Percentiles rank a stretch among this genome's conserved stretches.
Conservation (phyloP, 2,113 vertebrate species). For the Alaudala cheleensis region DNA sequence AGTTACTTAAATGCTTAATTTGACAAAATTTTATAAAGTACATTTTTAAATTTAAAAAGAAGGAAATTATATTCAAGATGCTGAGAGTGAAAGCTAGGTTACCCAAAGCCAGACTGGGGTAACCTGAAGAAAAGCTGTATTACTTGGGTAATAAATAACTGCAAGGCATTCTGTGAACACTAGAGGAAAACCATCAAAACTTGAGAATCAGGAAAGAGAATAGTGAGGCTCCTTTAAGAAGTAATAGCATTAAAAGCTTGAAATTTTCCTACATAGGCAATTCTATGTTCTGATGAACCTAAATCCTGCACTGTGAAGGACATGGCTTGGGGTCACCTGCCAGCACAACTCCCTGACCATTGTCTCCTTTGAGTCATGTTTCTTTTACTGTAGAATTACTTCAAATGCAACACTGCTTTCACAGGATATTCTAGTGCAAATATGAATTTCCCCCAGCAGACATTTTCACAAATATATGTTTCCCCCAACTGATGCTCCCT, state of each 20-base stretch:
- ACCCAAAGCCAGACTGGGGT: background rate
- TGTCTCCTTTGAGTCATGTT: background rate
- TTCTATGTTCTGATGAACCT: background rate
- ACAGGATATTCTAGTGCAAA: background rate
- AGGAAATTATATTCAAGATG: background rate
- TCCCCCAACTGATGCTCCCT: background rate
- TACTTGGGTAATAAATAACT: background rate
- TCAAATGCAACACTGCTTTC: background rate
- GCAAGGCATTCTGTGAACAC: background rate
- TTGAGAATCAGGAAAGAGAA: background rate
- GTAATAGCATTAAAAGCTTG: background rate
- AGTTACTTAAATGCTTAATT: background rate
- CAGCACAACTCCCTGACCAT: rapidly evolving
- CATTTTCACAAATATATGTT: background rate
- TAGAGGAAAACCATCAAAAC: background rate
- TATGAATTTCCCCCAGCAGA: background rate
- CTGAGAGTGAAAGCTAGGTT: background rate
- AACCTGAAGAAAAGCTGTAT: background rate
- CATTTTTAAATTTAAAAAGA: background rate
- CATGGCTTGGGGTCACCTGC: background rate
- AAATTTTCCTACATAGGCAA: background rate
- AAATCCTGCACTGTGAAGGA: background rate
- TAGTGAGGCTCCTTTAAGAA: background rate
- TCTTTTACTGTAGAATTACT: background rate
- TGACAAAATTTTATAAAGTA: background rate